Evolutionary conservation across 2,888 invertebrate genomes (phyloP).

Genomic region (Stenurella melanura): DNA sequence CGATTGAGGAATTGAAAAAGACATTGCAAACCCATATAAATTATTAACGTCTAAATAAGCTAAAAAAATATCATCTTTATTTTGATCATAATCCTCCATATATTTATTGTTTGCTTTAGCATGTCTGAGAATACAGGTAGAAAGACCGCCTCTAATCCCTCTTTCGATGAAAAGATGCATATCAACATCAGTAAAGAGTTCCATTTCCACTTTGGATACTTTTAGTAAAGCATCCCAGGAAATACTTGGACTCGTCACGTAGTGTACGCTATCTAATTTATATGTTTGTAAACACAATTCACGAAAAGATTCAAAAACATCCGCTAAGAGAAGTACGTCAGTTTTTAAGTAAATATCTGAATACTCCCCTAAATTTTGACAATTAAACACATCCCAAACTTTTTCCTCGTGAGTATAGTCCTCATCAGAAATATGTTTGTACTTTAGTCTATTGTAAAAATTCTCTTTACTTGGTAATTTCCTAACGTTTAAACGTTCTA

Average conservation of each 20-base stretch:
- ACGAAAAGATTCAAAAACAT: slow-evolving; percentile 8
- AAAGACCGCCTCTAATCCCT: neutral
- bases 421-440: neutral
- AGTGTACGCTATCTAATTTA: neutral
- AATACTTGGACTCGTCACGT: neutral
- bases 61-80: neutral
- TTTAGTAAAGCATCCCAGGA: neutral
- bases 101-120: slow-evolving; percentile 10
- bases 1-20: neutral
- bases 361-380: no score
- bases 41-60: slow-evolving; percentile 10
- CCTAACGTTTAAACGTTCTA: neutral
- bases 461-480: slow-evolving; percentile 14
- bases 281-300: slow-evolving; percentile 8
- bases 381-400: no score
- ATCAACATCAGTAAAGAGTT: neutral
- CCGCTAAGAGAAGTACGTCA: no score
- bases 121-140: neutral
- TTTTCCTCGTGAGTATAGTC: slow-evolving; percentile 59
- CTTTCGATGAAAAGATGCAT: neutral
- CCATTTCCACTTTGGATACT: no score
- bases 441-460: slow-evolving; percentile 19
- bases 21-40: neutral
- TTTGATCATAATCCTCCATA: neutral
- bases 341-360: slow-evolving; percentile 40